phyloP scores from a whole-genome alignment of 2,797 vertebrate genomes.

The Anomalospiza imberbis region DNA sequence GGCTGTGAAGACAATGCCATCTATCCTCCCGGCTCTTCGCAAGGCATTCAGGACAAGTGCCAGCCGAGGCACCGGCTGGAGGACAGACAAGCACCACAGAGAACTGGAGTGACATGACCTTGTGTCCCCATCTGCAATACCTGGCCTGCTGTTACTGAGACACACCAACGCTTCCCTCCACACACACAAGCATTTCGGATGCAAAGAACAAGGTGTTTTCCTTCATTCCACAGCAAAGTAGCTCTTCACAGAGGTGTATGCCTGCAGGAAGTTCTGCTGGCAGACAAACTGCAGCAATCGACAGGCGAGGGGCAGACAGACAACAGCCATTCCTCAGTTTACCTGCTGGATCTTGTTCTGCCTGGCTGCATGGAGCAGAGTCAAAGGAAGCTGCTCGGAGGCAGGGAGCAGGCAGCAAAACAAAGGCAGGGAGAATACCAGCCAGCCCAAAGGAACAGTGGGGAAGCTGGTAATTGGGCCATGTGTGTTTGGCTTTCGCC shows the following conservation, averaged over 20 bases:
- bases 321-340: conserved; percentile 42
- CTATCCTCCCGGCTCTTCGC: background rate
- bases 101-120: accelerated
- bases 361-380: background rate
- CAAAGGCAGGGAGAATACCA: conserved; percentile 59
- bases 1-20: background rate
- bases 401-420: conserved; percentile 39
- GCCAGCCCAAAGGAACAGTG: conserved; percentile 59
- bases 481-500: conserved; percentile 46
- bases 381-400: conserved; percentile 39
- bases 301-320: background rate
- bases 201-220: background rate
- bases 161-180: accelerated
- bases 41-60: background rate
- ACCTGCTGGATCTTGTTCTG: conserved; percentile 57
- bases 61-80: accelerated
- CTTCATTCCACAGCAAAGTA: background rate
- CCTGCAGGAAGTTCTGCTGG: background rate
- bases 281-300: background rate
- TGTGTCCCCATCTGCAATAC: accelerated
- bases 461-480: conserved; percentile 65
- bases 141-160: accelerated
- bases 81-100: background rate
- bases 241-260: background rate
- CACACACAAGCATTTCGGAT: accelerated